Percentiles rank a stretch among this genome's conserved stretches.
phyloP scores from a whole-genome alignment of 2,888 invertebrate species.

The Ecliptopera silaceata region DNA sequence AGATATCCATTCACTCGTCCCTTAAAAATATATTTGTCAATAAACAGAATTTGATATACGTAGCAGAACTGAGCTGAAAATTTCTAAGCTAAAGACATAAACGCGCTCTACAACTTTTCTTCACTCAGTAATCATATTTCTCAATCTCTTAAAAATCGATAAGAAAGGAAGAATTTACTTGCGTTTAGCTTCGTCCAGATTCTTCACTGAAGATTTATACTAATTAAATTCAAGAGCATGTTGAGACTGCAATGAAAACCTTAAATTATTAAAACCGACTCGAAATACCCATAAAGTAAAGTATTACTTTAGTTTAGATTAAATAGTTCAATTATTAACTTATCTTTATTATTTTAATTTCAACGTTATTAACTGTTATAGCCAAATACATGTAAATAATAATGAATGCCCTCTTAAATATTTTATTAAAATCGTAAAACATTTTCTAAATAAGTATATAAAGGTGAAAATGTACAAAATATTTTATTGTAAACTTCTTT shows the following conservation, averaged over 20 bases:
- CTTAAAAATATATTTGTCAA: too few relatives aligned
- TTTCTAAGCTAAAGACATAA: not conserved
- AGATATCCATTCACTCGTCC: too few relatives aligned
- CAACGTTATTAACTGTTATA: constrained; percentile 16
- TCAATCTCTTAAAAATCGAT: too few relatives aligned
- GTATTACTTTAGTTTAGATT: not conserved
- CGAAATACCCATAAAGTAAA: not conserved
- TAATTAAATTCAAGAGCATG: too few relatives aligned
- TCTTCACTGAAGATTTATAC: too few relatives aligned
- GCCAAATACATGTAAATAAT: not conserved
- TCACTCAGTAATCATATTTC: not conserved
- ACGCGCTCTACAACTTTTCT: not conserved
- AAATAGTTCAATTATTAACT: not conserved
- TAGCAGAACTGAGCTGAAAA: too few relatives aligned
- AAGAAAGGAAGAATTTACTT: too few relatives aligned
- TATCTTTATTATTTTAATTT: constrained; percentile 13
- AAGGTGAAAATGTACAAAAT: not conserved
- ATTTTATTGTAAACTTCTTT: not conserved
- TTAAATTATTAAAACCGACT: not conserved
- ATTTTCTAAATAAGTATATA: constrained; percentile 4
- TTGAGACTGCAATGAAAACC: too few relatives aligned
- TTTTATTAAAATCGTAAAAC: not conserved
- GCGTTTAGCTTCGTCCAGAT: too few relatives aligned
- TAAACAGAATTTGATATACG: too few relatives aligned
- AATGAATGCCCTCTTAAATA: too few relatives aligned